Evolutionary conservation across 2,888 invertebrate species (phyloP), one percentile per base, ranked within the genome.

Genomic region (Latrodectus hesperus): DNA sequence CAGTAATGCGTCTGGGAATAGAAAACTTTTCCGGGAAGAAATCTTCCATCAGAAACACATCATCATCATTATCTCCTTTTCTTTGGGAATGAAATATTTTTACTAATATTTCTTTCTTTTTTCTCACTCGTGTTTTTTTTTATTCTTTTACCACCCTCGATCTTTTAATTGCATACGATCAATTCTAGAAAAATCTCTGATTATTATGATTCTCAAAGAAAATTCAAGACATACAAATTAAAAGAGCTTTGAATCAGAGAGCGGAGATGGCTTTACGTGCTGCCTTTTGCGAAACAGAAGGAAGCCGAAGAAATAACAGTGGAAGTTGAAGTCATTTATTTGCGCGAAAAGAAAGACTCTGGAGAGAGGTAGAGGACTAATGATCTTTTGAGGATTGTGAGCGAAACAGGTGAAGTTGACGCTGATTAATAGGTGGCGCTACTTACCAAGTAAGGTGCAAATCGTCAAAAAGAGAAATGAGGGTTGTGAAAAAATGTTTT

Each of bases 301-400:
- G 14, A 52, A 12, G 73, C 17, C 12, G n/a, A 17, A 53, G 73
- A 73, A 73, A 49, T 49, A 52, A 17, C 52, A 84, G 84, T 78
- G 65, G 84, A 84, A 84, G 84, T 84, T 84, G 84, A 73, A 84
- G 84, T 84, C 84, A 84, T 84, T 84, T 84, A 84, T 84, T 72
- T 84, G 53, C 65, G 49, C 67, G 17, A 65, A 64, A 81, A 84
- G 84, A 84, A 78, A 78, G 77, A 78, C 77, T 78, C 65, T 51
- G 51, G 38, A 65, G 77, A 78, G 78, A 73, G 38, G 72, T 72
- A 55, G 72, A 17, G 78, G 77, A 78, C 84, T 84, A 84, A 84
- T 84, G 84, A 84, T 84, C 84, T 77, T 78, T 84, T 77, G 84
- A 84, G 84, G 84, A 84, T 84, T 84, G 84, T 84, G 84, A 84